These are phyloP conservation scores for Cyrtonyx montezumae DNA, from an alignment of 2,113 vertebrate species.

Conservation along the genomic window DNA sequence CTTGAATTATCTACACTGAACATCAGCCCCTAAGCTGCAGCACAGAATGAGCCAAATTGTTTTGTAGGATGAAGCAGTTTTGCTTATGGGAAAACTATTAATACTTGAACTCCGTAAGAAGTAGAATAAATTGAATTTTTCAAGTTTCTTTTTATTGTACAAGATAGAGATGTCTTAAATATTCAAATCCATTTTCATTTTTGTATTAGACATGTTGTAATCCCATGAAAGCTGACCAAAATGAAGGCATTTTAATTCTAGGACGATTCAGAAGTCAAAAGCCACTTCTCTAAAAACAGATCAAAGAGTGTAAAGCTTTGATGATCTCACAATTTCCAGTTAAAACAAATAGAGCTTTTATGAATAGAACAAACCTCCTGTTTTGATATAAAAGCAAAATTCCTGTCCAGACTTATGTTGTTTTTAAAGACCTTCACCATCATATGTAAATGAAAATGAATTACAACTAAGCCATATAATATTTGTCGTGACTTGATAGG, in stretches of 20 bases:
- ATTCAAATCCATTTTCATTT: background rate
- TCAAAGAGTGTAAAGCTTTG: background rate
- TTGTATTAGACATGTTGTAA: background rate
- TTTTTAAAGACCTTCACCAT: background rate
- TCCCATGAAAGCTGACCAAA: background rate
- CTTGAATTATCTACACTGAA: background rate
- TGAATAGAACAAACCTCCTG: fast-evolving
- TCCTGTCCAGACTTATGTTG: background rate
- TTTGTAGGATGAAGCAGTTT: background rate
- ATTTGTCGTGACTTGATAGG: background rate
- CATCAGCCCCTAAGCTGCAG: background rate
- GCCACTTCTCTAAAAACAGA: background rate
- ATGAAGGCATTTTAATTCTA: background rate
- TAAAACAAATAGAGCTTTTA: background rate
- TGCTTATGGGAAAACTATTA: background rate
- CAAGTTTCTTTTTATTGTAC: background rate
- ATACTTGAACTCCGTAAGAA: background rate
- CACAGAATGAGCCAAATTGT: background rate
- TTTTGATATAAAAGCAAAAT: background rate
- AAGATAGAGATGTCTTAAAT: background rate
- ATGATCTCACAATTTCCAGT: background rate
- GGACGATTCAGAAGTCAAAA: background rate
- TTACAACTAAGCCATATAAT: background rate
- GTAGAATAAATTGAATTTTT: background rate
- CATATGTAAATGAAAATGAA: background rate